Percentiles rank a stretch among this genome's conserved stretches.
Evolutionary conservation across 2,888 invertebrate genomes (phyloP).

Genomic region (Phymatocera aterrima): DNA sequence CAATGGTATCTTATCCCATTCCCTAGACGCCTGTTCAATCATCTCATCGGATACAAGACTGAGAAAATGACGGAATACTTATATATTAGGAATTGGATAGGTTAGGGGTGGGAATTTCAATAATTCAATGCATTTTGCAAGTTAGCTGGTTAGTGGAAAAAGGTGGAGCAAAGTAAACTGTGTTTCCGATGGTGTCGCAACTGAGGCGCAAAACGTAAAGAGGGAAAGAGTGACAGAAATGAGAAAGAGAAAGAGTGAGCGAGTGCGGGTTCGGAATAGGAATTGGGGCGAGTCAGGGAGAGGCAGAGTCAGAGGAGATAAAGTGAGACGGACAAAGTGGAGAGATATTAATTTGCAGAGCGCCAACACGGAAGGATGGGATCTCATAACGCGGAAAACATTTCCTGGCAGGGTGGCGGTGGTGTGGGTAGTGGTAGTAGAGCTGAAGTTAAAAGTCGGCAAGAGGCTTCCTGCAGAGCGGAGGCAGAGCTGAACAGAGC

Average conservation of each 20-base stretch:
- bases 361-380: conserved; percentile 48
- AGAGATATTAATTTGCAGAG: conserved; percentile 49
- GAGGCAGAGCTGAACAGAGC: not conserved
- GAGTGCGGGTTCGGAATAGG: not conserved
- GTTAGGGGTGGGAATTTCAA: not conserved
- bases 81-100: not conserved
- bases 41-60: no score
- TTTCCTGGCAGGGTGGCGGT: conserved; percentile 39
- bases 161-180: conserved; percentile 31
- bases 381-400: conserved; percentile 48
- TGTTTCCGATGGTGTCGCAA: conserved; percentile 12
- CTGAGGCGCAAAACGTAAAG: not conserved
- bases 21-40: no score
- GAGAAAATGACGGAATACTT: no score
- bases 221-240: not conserved
- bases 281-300: not conserved
- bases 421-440: not conserved
- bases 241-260: not conserved
- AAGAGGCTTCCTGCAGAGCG: not conserved
- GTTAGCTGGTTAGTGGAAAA: conserved; percentile 9
- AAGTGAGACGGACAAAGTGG: conserved; percentile 39
- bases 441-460: conserved; percentile 42
- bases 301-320: not conserved
- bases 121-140: not conserved
- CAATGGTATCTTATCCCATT: no score